Percentiles rank a stretch among this genome's conserved stretches.
These are phyloP conservation scores for Apoda limacodes DNA, from an alignment of 2,888 invertebrate species.

Conservation along the genomic window DNA sequence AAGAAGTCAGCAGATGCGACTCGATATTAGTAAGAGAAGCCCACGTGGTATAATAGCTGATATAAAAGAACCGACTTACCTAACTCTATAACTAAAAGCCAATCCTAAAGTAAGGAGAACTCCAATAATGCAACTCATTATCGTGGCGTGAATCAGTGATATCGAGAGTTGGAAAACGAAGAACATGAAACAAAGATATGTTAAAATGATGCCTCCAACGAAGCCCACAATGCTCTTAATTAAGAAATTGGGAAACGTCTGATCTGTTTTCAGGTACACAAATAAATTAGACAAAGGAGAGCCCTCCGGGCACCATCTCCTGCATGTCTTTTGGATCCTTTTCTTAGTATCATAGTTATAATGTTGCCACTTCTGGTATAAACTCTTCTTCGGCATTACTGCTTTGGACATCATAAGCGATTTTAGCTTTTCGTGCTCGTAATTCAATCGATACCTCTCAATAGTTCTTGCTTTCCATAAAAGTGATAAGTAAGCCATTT, in stretches of 20 bases:
- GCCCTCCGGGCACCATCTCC: conserved; percentile 44
- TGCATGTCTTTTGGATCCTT: conserved; percentile 42
- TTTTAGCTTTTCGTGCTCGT: conserved; percentile 70
- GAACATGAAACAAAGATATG: conserved; percentile 75
- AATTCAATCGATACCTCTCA: conserved; percentile 52
- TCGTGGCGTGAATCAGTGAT: conserved; percentile 69
- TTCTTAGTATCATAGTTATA: conserved; percentile 46
- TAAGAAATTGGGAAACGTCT: conserved; percentile 64
- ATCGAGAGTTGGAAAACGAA: conserved; percentile 75
- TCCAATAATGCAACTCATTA: conserved; percentile 73
- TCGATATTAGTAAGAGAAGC: not conserved
- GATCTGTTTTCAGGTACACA: conserved; percentile 54
- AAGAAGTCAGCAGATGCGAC: too few relatives aligned
- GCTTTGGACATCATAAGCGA: conserved; percentile 56
- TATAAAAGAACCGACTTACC: conserved; percentile 26
- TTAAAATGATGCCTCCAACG: conserved; percentile 72
- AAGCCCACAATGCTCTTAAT: conserved; percentile 75
- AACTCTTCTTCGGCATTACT: conserved; percentile 43
- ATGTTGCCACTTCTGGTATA: conserved; percentile 58
- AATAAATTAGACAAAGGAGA: conserved; percentile 38
- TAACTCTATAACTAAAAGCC: conserved; percentile 71
- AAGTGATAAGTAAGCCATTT: conserved; percentile 69
- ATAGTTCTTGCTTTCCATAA: conserved; percentile 67
- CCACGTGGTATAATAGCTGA: not conserved
- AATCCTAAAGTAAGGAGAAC: conserved; percentile 74